Evolutionary conservation across 1,140 invertebrate species (phyloP).

Genomic region (Catajapyx aquilonaris): DNA sequence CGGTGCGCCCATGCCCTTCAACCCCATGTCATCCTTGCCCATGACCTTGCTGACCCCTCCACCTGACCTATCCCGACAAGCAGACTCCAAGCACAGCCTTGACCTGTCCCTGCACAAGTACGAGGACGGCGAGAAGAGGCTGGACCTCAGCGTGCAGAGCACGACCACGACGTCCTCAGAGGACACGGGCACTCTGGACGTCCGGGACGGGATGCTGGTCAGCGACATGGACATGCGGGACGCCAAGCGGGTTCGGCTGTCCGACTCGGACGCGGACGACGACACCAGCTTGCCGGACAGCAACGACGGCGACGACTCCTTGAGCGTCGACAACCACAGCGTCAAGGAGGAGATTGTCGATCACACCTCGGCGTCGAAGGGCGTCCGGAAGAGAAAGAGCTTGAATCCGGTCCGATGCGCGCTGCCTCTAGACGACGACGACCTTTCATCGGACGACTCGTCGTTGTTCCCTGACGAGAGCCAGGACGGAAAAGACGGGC

Average conservation of each 20-base stretch:
- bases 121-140: constrained; percentile 19
- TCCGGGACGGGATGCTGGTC: constrained; percentile 8
- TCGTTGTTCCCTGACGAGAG: constrained; percentile 21
- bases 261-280: constrained; percentile 35
- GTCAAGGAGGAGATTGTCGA: constrained; percentile 25
- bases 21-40: not conserved
- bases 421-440: constrained; percentile 22
- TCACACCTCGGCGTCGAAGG: constrained; percentile 16
- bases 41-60: constrained; percentile 3
- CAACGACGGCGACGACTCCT: constrained; percentile 53
- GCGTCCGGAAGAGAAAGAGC: constrained; percentile 60
- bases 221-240: constrained; percentile 3
- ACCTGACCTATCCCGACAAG: not conserved
- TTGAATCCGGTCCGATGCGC: constrained; percentile 74
- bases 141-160: constrained; percentile 11
- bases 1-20: not conserved
- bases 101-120: constrained; percentile 28
- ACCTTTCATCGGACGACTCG: constrained; percentile 37
- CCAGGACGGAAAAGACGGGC: constrained; percentile 5
- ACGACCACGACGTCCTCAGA: constrained; percentile 19
- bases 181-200: constrained; percentile 6
- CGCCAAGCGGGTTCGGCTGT: constrained; percentile 31
- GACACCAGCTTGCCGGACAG: constrained; percentile 45
- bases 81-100: constrained; percentile 35
- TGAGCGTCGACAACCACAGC: constrained; percentile 29